Conservation (phyloP, 2,888 invertebrate genomes). For the Thumatha senex region DNA sequence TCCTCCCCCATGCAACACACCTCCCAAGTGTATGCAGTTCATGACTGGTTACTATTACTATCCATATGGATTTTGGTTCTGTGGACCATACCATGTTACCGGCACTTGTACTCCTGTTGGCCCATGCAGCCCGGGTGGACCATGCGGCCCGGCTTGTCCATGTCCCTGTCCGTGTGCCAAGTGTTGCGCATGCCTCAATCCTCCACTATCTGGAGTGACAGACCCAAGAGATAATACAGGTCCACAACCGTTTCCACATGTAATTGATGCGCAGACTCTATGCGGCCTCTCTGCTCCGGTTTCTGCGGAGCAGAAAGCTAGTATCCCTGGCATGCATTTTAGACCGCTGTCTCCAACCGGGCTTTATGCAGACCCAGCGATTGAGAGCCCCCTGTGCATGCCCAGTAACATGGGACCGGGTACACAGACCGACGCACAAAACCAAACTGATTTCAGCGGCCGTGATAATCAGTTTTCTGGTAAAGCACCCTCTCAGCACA, state of each 20-base stretch:
- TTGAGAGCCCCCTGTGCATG: not conserved
- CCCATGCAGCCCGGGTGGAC: slow-evolving; percentile 5
- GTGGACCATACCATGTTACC: slow-evolving; percentile 65
- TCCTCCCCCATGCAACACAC: slow-evolving; percentile 62
- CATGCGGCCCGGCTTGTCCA: not conserved
- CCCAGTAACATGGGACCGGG: not conserved
- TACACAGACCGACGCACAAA: not conserved
- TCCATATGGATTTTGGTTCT: slow-evolving; percentile 71
- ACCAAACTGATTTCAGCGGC: not conserved
- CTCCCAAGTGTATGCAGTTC: slow-evolving; percentile 62
- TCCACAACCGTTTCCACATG: not conserved
- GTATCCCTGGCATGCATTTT: not conserved
- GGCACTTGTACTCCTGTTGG: slow-evolving; percentile 32
- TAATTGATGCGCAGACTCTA: not conserved
- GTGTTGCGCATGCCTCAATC: slow-evolving; percentile 1
- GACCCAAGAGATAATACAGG: not conserved
- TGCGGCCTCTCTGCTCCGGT: not conserved
- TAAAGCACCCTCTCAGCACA: not conserved
- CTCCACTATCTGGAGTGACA: not conserved
- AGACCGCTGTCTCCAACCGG: not conserved
- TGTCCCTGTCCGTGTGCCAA: slow-evolving; percentile 5
- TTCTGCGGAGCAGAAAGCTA: not conserved
- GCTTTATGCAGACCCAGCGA: not conserved
- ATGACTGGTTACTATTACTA: slow-evolving; percentile 74
- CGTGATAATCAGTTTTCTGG: not conserved